Evolutionary conservation across 2,797 vertebrate genomes (phyloP).

Genomic region (Chromis chromis): DNA sequence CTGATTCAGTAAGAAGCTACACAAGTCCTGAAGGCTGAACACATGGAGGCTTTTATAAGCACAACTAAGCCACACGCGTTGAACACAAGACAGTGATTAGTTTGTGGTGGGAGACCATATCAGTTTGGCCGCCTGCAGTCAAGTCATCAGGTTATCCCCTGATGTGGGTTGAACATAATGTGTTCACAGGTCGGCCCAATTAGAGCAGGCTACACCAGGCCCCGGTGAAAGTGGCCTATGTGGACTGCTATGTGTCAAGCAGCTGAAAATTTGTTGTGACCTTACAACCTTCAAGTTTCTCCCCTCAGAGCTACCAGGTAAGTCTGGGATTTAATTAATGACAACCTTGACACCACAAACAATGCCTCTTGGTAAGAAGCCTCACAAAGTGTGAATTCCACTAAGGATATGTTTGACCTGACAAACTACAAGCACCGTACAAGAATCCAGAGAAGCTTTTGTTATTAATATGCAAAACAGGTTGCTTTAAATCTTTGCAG

Average conservation of each 20-base stretch:
- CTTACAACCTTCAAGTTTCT: constrained; percentile 5
- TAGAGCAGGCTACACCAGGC: too few relatives aligned
- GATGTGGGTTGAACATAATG: not conserved
- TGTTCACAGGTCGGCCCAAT: constrained; percentile 8
- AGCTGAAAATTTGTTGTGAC: not conserved
- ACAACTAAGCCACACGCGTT: not conserved
- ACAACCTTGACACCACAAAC: not conserved
- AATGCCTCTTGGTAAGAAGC: too few relatives aligned
- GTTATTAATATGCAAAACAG: not conserved
- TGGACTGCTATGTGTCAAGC: not conserved
- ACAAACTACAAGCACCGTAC: not conserved
- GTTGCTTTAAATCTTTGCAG: not conserved
- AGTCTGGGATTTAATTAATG: not conserved
- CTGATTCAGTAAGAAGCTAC: not conserved
- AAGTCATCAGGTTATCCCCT: not conserved
- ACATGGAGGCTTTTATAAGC: too few relatives aligned
- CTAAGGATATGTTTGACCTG: not conserved
- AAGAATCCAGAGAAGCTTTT: too few relatives aligned
- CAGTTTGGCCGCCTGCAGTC: not conserved
- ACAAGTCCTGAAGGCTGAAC: too few relatives aligned
- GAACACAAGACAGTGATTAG: constrained; percentile 14
- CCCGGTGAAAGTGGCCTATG: not conserved
- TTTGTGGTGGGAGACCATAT: not conserved
- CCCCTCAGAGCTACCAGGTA: not conserved
- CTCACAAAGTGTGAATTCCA: not conserved